These are phyloP conservation scores for Stegodyphus mimosarum DNA, from an alignment of 1,140 invertebrate genomes.

Conservation along the genomic window DNA sequence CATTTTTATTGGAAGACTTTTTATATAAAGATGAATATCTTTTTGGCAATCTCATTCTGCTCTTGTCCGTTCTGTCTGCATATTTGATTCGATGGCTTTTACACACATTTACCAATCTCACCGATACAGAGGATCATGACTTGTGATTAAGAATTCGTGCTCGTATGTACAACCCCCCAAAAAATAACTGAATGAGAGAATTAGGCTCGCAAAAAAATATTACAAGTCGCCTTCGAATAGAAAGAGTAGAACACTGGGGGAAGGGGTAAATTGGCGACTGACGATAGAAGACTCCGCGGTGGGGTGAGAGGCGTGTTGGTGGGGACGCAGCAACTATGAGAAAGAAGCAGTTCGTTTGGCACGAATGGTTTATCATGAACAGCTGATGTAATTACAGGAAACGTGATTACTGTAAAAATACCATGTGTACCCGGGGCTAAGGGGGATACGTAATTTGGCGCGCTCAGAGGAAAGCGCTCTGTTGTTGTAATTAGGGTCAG, in stretches of 20 bases:
- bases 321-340: neutral
- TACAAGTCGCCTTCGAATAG: neutral
- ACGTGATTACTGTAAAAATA: slow-evolving; percentile 60
- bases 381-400: slow-evolving; percentile 59
- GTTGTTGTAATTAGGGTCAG: slow-evolving; percentile 55
- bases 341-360: slow-evolving; percentile 56
- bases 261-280: slow-evolving; percentile 47
- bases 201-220: slow-evolving; percentile 14
- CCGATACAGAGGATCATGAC: too few relatives aligned
- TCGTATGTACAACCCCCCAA: neutral
- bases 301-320: neutral
- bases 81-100: too few relatives aligned
- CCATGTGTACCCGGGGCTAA: slow-evolving; percentile 35
- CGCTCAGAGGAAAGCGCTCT: slow-evolving; percentile 24
- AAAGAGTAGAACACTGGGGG: neutral
- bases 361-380: slow-evolving; percentile 58
- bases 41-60: too few relatives aligned
- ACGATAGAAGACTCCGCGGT: neutral
- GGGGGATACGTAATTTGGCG: slow-evolving; percentile 40
- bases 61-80: too few relatives aligned
- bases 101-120: too few relatives aligned
- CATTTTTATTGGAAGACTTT: too few relatives aligned
- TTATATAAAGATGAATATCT: too few relatives aligned
- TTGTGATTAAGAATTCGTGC: too few relatives aligned
- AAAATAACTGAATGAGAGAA: slow-evolving; percentile 40